Evolutionary conservation across 2,797 vertebrate species (phyloP).

Genomic region (Eleutherodactylus coqui): DNA sequence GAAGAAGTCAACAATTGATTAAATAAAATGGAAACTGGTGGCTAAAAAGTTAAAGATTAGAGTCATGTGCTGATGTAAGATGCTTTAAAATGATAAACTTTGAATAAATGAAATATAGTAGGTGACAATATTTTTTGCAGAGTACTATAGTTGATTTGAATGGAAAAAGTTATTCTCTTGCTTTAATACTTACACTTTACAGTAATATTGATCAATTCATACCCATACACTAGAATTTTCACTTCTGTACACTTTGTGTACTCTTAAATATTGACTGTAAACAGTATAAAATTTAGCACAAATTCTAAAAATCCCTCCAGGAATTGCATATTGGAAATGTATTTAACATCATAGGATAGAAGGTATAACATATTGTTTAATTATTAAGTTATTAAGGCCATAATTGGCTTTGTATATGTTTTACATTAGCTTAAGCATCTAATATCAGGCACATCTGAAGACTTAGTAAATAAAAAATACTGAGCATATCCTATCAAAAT

Average conservation of each 20-base stretch:
- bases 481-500: not conserved
- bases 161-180: not conserved
- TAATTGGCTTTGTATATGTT: no score
- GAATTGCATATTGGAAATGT: not conserved
- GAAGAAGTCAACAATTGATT: not conserved
- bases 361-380: no score
- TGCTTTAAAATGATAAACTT: not conserved
- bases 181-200: no score
- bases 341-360: not conserved
- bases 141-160: not conserved
- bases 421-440: not conserved
- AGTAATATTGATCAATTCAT: no score
- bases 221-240: no score
- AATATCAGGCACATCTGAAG: not conserved
- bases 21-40: constrained; percentile 27
- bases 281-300: not conserved
- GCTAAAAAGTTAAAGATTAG: constrained; percentile 27
- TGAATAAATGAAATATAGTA: not conserved
- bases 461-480: not conserved
- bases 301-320: no score
- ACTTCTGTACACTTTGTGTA: no score
- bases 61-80: constrained; percentile 11
- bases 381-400: no score
- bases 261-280: not conserved
- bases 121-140: not conserved